These are phyloP conservation scores for Botia kubotai DNA, from an alignment of 2,797 vertebrate genomes.

Conservation along the genomic window DNA sequence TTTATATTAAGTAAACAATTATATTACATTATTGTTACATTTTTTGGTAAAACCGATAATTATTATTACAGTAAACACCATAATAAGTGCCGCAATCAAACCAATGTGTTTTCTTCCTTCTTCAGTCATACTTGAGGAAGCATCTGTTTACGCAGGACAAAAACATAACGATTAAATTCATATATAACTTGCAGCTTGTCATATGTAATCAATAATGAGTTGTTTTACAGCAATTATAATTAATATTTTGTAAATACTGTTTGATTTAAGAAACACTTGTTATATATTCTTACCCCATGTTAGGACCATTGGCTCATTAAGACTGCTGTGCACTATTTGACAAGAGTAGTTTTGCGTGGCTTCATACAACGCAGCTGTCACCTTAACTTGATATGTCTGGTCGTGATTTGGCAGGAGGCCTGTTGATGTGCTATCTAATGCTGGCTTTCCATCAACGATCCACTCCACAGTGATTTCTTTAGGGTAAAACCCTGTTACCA, in stretches of 20 bases:
- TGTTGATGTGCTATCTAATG: constrained; percentile 31
- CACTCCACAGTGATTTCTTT: constrained; percentile 39
- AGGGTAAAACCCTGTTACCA: constrained; percentile 50
- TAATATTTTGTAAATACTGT: not conserved
- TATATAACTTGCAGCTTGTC: too few relatives aligned
- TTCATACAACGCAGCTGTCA: constrained; percentile 3
- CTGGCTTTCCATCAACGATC: constrained; percentile 20
- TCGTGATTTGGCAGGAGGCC: constrained; percentile 43
- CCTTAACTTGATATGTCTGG: constrained; percentile 45
- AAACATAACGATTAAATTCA: too few relatives aligned
- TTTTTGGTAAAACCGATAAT: too few relatives aligned
- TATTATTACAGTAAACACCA: too few relatives aligned
- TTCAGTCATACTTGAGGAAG: too few relatives aligned
- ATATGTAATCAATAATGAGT: too few relatives aligned
- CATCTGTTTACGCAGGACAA: too few relatives aligned
- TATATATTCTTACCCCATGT: constrained; percentile 12
- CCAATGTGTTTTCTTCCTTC: too few relatives aligned
- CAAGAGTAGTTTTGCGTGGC: constrained; percentile 2
- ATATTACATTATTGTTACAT: too few relatives aligned
- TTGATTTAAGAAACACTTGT: not conserved
- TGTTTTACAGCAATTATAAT: too few relatives aligned
- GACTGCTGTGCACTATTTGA: constrained; percentile 22
- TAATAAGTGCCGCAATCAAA: too few relatives aligned
- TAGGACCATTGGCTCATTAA: not conserved
- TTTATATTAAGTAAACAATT: too few relatives aligned